Evolutionary conservation across 2,113 vertebrate genomes (phyloP).

Genomic region (Corvus cornix): DNA sequence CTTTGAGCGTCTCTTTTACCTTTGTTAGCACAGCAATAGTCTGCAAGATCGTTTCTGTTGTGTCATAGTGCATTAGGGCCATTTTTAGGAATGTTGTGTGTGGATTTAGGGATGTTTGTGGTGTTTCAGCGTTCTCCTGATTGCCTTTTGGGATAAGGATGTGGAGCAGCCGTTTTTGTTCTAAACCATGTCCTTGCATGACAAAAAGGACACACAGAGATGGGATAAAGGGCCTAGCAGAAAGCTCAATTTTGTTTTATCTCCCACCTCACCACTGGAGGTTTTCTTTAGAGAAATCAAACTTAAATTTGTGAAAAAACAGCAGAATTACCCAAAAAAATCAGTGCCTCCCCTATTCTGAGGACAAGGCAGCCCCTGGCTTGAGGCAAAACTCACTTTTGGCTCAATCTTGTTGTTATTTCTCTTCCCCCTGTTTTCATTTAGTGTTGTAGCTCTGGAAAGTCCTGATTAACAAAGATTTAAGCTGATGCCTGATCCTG

Average conservation of each 20-base stretch:
- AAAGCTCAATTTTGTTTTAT: background rate
- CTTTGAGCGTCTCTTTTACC: background rate
- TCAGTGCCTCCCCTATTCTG: fast-evolving
- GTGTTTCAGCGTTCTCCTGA: background rate
- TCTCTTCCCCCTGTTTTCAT: background rate
- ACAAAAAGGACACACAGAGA: background rate
- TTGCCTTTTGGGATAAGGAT: background rate
- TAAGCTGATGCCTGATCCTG: background rate
- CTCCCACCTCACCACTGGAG: background rate
- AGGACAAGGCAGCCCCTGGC: fast-evolving
- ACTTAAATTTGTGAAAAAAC: background rate
- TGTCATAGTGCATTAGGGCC: background rate
- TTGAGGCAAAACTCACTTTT: background rate
- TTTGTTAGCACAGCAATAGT: background rate
- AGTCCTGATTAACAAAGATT: background rate
- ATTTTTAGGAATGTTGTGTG: background rate
- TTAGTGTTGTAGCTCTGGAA: background rate
- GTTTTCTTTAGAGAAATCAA: background rate
- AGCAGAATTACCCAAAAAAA: background rate
- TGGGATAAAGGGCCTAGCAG: background rate
- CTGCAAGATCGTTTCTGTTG: background rate
- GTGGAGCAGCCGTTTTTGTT: background rate
- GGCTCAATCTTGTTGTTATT: background rate
- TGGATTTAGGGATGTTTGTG: background rate
- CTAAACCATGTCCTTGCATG: background rate